A percentile compares a stretch with the other conserved stretches of the same genome.
phyloP scores from a whole-genome alignment of 2,797 vertebrate genomes.

The Setipinna tenuifilis region DNA sequence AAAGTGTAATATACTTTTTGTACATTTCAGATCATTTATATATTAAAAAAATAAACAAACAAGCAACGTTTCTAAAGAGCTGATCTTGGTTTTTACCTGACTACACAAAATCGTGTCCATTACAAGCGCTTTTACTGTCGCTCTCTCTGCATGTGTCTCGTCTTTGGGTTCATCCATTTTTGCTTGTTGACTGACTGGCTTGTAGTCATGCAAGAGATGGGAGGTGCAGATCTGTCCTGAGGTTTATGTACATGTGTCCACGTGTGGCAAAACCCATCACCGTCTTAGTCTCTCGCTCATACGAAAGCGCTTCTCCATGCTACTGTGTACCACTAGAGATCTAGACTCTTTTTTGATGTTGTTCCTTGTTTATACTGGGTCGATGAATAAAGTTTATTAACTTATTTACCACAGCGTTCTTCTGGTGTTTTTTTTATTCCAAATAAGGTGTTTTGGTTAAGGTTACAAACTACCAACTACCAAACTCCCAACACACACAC shows the following conservation, averaged over 20 bases:
- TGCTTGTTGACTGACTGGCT: constrained; percentile 40
- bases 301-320: constrained; percentile 54
- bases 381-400: constrained; percentile 77
- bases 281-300: constrained; percentile 53
- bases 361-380: constrained; percentile 81
- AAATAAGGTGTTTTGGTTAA: no score
- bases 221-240: constrained; percentile 45
- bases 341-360: constrained; percentile 66
- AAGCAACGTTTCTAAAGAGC: constrained; percentile 78
- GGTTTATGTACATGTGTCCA: constrained; percentile 67
- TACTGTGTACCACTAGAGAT: constrained; percentile 56
- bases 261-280: constrained; percentile 15
- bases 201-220: constrained; percentile 63
- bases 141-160: constrained; percentile 74
- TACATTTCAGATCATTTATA: constrained; percentile 84
- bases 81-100: constrained; percentile 77
- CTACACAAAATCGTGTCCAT: constrained; percentile 63
- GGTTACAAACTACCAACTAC: not conserved
- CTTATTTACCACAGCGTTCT: constrained; percentile 68
- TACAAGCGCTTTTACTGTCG: constrained; percentile 73
- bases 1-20: constrained; percentile 80
- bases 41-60: constrained; percentile 51
- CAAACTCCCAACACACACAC: constrained; percentile 11
- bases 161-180: constrained; percentile 19
- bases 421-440: not conserved